phyloP scores from a whole-genome alignment of 2,113 vertebrate species.

The Xyliphius kryptos region DNA sequence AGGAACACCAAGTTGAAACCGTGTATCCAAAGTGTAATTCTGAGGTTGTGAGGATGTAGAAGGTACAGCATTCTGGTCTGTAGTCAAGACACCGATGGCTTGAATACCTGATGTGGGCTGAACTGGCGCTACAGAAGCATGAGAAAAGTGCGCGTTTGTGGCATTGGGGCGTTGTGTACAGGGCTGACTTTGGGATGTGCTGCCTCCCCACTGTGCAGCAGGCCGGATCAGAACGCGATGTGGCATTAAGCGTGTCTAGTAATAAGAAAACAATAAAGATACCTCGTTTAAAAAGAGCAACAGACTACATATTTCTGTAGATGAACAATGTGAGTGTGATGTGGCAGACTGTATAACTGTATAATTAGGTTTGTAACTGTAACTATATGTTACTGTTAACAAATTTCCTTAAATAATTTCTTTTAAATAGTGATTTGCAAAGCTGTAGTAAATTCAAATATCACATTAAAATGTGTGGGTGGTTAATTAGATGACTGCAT shows the following conservation, averaged over 20 bases:
- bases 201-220: constrained; percentile 69
- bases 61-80: constrained; percentile 44
- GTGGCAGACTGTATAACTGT: too few species aligned
- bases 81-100: constrained; percentile 43
- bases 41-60: constrained; percentile 44
- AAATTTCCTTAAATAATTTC: too few species aligned
- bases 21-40: constrained; percentile 6
- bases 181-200: constrained; percentile 17
- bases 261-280: not conserved
- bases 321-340: too few species aligned
- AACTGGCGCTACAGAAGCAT: constrained; percentile 42
- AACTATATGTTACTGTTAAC: too few species aligned
- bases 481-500: too few species aligned
- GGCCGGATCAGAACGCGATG: constrained; percentile 74
- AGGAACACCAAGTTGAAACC: constrained; percentile 4
- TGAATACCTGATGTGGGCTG: constrained; percentile 46
- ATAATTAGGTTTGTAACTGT: too few species aligned
- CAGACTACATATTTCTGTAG: too few species aligned
- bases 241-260: constrained; percentile 47
- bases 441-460: too few species aligned
- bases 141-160: constrained; percentile 13
- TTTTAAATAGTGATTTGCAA: too few species aligned
- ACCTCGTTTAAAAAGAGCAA: too few species aligned
- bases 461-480: too few species aligned
- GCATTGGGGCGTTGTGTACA: constrained; percentile 6